Evolutionary conservation across 2,113 vertebrate species (phyloP), one percentile per base, ranked within the genome.

Genomic region (Scomber japonicus): DNA sequence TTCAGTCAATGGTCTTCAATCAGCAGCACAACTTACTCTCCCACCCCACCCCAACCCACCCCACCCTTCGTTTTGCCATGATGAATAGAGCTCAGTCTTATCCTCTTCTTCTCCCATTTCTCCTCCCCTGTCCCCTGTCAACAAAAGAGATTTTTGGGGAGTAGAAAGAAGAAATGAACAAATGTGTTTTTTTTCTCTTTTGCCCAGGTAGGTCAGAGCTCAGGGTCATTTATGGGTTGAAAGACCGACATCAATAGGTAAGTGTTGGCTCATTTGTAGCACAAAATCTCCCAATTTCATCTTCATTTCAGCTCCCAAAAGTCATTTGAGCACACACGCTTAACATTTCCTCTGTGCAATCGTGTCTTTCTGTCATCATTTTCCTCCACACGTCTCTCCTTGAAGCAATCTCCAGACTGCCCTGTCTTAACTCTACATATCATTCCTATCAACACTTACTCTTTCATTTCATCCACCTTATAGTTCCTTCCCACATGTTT

Each of bases 1-100:
- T 83, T 56, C 71, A 81, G 75, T 78, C 54, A 82, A 35, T 35
- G 84, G 78, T 75, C 72, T 80, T 87, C 84, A 78, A 40, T 85
- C 84, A 66, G 80, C 53, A 54, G 74, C 7, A 17, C 54, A 68
- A 68, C 60, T 24, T 7, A 40, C 61, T 65, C 73, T 60, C 73
- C 75, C 19, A 49, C 30, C 27, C 77, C 68, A 57, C 1, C 16
- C 24, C 45, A 5, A 1, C 16, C 24, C 45, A 5, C 19, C 45
- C 45, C 17, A 66, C 81, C 71, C 53, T 69, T 65, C n/a, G 45
- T 75, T 80, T 60, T 59, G 50, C 31, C 78, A 30, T 78, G 80
- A 88, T 85, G 48, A 81, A 86, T 81, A 45, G 54, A 83, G 68
- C 44, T 27, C 60, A 67, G 69, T 84, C 65, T 86, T 77, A 62